Base-by-base conservation (phyloP, 2,888 invertebrate species). In the Metopia argyrocephala region DNA sequence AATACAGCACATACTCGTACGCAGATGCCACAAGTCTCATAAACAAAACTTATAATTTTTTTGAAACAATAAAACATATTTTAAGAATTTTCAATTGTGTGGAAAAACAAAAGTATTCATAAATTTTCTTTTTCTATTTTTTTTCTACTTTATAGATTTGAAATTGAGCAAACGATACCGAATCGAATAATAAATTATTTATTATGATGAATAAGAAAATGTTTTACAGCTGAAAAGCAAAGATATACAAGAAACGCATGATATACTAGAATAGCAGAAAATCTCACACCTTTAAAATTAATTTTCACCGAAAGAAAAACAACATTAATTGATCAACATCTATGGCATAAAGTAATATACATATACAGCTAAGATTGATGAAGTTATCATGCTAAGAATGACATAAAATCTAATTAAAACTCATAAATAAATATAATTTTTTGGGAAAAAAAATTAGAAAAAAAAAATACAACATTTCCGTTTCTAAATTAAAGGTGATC, bases 121-220 rank as follows among this genome's bases (percentile, higher is more conserved):
- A 69, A 76, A 62, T 76, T 62, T 56, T 23, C 9, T 20, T 27
- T 62, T 56, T 23, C 9, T 20, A 21, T 66, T 65, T 12, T 64
- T 48, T 57, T 65, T 20, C 38, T 27, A 28, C 45, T 21, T 81
- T 74, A 66, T 56, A 81, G 81, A 81, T 78, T 75, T 75, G 56
- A 81, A 78, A 78, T 66, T 66, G 61, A 69, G 62, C 23, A 70
- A 70, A 56, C 71, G 70, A 74, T 21, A 61, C 69, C 69, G 46
- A 23, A 56, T 54, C 28, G 46, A 27, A n/a, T n/a, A n/a, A 78
- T 78, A 71, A 78, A 54, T 20, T 23, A 18, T 25, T 27, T 1
- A 56, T 15, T 50, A 48, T 6, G n/a, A 20, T n/a, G n/a, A n/a
- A n/a, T n/a, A n/a, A n/a, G n/a, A 56, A 21, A 20, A 54, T 38